Percentiles rank a stretch among this genome's conserved stretches.
These are phyloP conservation scores for Sphaerophoria rueppellii DNA, from an alignment of 2,888 invertebrate species.

Conservation along the genomic window DNA sequence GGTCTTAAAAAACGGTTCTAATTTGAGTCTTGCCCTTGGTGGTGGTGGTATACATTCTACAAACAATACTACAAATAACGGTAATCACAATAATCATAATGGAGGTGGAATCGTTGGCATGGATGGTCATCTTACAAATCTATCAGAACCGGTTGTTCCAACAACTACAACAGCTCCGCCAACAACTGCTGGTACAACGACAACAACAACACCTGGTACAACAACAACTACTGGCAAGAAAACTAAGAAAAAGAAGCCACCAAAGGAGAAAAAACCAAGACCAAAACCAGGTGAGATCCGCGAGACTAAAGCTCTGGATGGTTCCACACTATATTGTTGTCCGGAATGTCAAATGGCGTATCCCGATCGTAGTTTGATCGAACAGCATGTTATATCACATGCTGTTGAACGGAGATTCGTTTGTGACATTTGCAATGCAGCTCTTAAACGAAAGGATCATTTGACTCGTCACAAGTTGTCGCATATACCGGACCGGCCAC, in stretches of 20 bases:
- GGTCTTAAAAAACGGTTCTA: slow-evolving; percentile 81
- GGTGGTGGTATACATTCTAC: slow-evolving; percentile 80
- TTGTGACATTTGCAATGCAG: slow-evolving; percentile 94
- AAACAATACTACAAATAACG: slow-evolving; percentile 77
- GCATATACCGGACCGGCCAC: slow-evolving; percentile 94
- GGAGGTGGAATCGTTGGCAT: slow-evolving; percentile 78
- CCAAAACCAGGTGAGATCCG: slow-evolving; percentile 85
- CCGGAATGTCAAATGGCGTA: slow-evolving; percentile 96
- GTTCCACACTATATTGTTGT: slow-evolving; percentile 92
- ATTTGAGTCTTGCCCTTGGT: slow-evolving; percentile 81
- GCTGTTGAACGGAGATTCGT: slow-evolving; percentile 92
- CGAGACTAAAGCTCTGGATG: slow-evolving; percentile 87
- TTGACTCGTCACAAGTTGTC: slow-evolving; percentile 93
- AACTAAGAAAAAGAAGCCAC: slow-evolving; percentile 83
- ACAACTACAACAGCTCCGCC: slow-evolving; percentile 81
- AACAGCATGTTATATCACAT: slow-evolving; percentile 93
- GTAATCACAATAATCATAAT: slow-evolving; percentile 77
- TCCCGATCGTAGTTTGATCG: slow-evolving; percentile 91
- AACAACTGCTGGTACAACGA: slow-evolving; percentile 78
- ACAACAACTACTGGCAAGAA: slow-evolving; percentile 79
- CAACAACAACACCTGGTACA: slow-evolving; percentile 82
- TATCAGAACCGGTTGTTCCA: slow-evolving; percentile 79
- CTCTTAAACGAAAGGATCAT: slow-evolving; percentile 93
- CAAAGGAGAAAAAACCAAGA: slow-evolving; percentile 90
- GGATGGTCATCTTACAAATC: slow-evolving; percentile 80